A percentile compares a stretch with the other conserved stretches of the same genome.
Conservation (phyloP, 2,888 invertebrate genomes). For the Diploptera punctata region DNA sequence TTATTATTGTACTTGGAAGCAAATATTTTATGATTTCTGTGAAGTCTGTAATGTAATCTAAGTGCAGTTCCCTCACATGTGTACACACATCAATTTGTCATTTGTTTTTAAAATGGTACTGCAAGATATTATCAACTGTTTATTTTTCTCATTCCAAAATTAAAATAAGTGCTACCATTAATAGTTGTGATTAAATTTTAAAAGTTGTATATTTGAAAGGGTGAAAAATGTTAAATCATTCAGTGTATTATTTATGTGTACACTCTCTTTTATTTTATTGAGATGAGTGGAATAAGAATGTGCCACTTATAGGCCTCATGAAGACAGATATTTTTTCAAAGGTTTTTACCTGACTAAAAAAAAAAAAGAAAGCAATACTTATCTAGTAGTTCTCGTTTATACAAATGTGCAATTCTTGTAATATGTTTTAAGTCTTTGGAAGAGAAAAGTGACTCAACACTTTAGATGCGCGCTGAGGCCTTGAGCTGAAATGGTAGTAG, state of each 20-base stretch:
- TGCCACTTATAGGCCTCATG: constrained; percentile 35
- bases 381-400: constrained; percentile 41
- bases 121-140: background rate
- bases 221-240: constrained; percentile 23
- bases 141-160: background rate
- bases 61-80: background rate
- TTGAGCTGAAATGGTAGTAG: constrained; percentile 20
- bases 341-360: constrained; percentile 45
- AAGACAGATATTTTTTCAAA: constrained; percentile 44
- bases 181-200: constrained; percentile 23
- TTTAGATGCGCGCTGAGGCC: constrained; percentile 23
- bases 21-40: constrained; percentile 2
- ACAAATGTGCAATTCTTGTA: constrained; percentile 42
- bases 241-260: constrained; percentile 36
- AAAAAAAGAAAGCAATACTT: constrained; percentile 44
- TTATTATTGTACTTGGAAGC: constrained; percentile 18
- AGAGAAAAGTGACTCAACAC: constrained; percentile 12
- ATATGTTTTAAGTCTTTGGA: constrained; percentile 33
- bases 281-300: constrained; percentile 33
- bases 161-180: background rate
- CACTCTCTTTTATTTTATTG: constrained; percentile 29
- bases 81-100: background rate
- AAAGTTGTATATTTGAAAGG: constrained; percentile 11
- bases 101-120: background rate
- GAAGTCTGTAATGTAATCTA: constrained; percentile 3